A percentile compares a stretch with the other conserved stretches of the same genome.
These are phyloP conservation scores for Synanthedon formicaeformis DNA, from an alignment of 2,888 invertebrate genomes.

Conservation along the genomic window DNA sequence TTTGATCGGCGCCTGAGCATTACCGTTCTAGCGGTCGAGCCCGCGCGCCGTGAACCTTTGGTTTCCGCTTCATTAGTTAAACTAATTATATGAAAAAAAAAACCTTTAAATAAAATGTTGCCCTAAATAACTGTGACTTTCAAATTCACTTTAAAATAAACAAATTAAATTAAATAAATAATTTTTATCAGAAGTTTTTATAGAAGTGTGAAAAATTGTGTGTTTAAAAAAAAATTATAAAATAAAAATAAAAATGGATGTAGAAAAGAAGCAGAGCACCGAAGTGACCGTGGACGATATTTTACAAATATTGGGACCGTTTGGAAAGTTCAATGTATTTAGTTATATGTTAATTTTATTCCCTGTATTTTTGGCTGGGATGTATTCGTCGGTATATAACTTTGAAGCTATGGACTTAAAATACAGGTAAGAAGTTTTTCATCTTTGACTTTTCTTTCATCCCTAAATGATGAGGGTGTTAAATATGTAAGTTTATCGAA, in stretches of 20 bases:
- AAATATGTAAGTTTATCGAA: too few species aligned
- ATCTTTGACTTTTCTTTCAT: not conserved
- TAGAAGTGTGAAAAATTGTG: not conserved
- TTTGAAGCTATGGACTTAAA: slow-evolving; percentile 59
- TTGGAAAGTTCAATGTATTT: slow-evolving; percentile 48
- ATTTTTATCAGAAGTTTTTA: too few species aligned
- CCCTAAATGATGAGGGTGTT: not conserved
- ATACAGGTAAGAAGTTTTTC: slow-evolving; percentile 37
- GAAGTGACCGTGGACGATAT: slow-evolving; percentile 61
- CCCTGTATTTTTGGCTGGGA: slow-evolving; percentile 53
- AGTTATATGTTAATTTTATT: slow-evolving; percentile 49
- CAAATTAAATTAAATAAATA: too few species aligned
- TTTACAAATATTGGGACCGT: slow-evolving; percentile 47
- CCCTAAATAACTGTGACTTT: too few species aligned
- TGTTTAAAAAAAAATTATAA: not conserved
- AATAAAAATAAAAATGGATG: slow-evolving; percentile 37
- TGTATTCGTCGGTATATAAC: slow-evolving; percentile 60
- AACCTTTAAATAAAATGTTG: too few species aligned
- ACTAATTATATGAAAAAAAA: too few species aligned
- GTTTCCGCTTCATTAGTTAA: too few species aligned
- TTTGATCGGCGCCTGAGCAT: slow-evolving; percentile 27
- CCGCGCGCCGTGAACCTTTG: slow-evolving; percentile 20
- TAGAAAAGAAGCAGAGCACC: slow-evolving; percentile 39
- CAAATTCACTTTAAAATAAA: too few species aligned
- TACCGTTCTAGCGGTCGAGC: slow-evolving; percentile 29